Percentiles rank a stretch among this genome's conserved stretches.
phyloP scores from a whole-genome alignment of 1,140 invertebrate species.

The Asobara japonica region DNA sequence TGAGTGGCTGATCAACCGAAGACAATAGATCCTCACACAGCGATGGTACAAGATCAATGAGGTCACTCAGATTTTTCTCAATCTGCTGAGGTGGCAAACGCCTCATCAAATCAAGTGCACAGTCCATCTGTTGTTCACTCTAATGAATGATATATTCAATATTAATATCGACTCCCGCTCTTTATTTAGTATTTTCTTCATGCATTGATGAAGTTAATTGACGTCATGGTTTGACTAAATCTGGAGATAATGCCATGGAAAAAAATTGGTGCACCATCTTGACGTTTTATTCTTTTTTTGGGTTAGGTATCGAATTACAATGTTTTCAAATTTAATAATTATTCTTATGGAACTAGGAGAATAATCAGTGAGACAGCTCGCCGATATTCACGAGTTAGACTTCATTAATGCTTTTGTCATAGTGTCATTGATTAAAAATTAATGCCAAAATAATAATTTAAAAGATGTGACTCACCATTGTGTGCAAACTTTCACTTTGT shows the following conservation, averaged over 20 bases:
- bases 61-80: constrained; percentile 96
- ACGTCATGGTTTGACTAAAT: constrained; percentile 22
- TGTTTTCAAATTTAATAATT: constrained; percentile 31
- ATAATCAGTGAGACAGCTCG: neutral
- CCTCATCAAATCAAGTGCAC: constrained; percentile 98
- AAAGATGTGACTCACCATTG: constrained; percentile 49
- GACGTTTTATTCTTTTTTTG: constrained; percentile 40
- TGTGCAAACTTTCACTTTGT: constrained; percentile 24
- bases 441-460: constrained; percentile 8
- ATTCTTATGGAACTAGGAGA: neutral
- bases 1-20: constrained; percentile 98
- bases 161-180: neutral
- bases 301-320: constrained; percentile 35
- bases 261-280: constrained; percentile 45
- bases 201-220: constrained; percentile 17
- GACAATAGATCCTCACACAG: constrained; percentile 97
- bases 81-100: constrained; percentile 98
- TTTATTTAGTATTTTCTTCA: neutral
- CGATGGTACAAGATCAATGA: constrained; percentile 95
- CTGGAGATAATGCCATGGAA: constrained; percentile 12
- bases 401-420: neutral
- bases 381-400: neutral
- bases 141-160: constrained; percentile 64
- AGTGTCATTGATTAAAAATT: neutral
- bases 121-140: constrained; percentile 98